Conservation (phyloP, 2,888 invertebrate species). For the Megamerina dolium region DNA sequence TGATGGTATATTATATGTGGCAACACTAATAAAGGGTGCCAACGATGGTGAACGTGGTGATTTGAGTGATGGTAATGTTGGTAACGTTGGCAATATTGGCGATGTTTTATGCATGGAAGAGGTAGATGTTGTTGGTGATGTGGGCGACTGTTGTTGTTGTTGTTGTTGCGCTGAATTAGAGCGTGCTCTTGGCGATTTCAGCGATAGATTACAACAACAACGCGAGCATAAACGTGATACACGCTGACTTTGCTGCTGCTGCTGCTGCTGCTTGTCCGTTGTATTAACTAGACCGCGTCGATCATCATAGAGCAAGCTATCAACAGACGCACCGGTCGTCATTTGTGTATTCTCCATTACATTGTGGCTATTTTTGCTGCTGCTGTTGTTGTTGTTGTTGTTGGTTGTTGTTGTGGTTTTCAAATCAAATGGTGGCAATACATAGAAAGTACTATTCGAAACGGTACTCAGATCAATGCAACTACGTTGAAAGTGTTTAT, state of each 20-base stretch:
- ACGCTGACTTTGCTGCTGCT: too few relatives aligned
- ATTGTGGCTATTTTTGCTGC: neutral
- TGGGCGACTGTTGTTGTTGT: too few relatives aligned
- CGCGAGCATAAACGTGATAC: slow-evolving; percentile 39
- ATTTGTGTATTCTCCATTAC: too few relatives aligned
- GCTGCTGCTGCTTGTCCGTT: too few relatives aligned
- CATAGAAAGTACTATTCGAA: slow-evolving; percentile 44
- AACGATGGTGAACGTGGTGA: slow-evolving; percentile 29
- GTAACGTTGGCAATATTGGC: slow-evolving; percentile 14
- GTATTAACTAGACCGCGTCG: slow-evolving; percentile 28
- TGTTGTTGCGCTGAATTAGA: slow-evolving; percentile 3
- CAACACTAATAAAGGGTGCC: slow-evolving; percentile 28
- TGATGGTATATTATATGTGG: slow-evolving; percentile 21
- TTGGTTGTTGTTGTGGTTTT: slow-evolving; percentile 4
- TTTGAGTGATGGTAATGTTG: slow-evolving; percentile 20
- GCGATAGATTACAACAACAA: slow-evolving; percentile 37
- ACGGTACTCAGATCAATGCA: slow-evolving; percentile 44
- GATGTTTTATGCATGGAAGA: slow-evolving; percentile 5
- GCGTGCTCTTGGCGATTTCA: slow-evolving; percentile 1
- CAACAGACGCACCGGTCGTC: slow-evolving; percentile 19
- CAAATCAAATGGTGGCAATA: slow-evolving; percentile 18
- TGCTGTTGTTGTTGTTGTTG: slow-evolving; percentile 8
- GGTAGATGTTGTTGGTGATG: slow-evolving; percentile 18
- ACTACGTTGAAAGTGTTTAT: slow-evolving; percentile 46
- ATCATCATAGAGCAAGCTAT: slow-evolving; percentile 28